These are phyloP conservation scores for Sebastes kiyomatsui DNA, from an alignment of 2,797 vertebrate species.

Conservation along the genomic window DNA sequence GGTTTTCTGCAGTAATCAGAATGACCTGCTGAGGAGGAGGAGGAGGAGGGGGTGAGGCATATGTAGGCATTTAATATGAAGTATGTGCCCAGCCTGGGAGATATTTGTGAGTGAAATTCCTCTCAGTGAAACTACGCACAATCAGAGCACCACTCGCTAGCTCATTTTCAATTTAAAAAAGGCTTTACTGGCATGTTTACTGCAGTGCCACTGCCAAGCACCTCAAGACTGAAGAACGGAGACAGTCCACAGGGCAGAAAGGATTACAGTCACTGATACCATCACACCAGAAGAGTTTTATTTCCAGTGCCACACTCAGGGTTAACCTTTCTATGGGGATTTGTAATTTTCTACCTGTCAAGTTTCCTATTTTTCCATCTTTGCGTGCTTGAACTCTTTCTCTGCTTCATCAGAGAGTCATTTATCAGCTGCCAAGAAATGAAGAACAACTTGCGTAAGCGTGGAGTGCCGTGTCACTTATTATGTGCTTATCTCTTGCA, in stretches of 20 bases:
- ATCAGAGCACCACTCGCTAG: conserved; percentile 7
- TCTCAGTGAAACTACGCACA: not conserved
- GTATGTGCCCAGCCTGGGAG: conserved; percentile 28
- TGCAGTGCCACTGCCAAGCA: conserved; percentile 46
- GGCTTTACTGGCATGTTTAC: conserved; percentile 36
- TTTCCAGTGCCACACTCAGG: not conserved
- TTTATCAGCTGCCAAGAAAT: conserved; percentile 46
- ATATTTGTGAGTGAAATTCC: conserved; percentile 28
- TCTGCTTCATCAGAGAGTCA: conserved; percentile 8
- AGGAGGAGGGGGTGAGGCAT: not conserved
- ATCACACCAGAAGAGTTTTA: not conserved
- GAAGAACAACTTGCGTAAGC: conserved; percentile 20
- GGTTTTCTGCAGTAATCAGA: conserved; percentile 62
- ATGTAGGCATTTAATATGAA: conserved; percentile 47
- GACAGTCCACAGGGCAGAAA: conserved; percentile 9
- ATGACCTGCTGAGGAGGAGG: conserved; percentile 51
- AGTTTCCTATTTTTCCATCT: not conserved
- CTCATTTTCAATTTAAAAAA: conserved; percentile 53
- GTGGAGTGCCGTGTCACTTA: not conserved
- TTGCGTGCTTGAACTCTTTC: conserved; percentile 7
- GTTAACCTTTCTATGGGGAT: conserved; percentile 6
- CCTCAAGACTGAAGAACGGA: conserved; percentile 15
- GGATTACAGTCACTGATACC: conserved; percentile 5
- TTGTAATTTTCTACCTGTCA: conserved; percentile 7
- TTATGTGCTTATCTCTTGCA: conserved; percentile 13